phyloP scores from a whole-genome alignment of 1,140 invertebrate species.

The Drosophila pseudoobscura region DNA sequence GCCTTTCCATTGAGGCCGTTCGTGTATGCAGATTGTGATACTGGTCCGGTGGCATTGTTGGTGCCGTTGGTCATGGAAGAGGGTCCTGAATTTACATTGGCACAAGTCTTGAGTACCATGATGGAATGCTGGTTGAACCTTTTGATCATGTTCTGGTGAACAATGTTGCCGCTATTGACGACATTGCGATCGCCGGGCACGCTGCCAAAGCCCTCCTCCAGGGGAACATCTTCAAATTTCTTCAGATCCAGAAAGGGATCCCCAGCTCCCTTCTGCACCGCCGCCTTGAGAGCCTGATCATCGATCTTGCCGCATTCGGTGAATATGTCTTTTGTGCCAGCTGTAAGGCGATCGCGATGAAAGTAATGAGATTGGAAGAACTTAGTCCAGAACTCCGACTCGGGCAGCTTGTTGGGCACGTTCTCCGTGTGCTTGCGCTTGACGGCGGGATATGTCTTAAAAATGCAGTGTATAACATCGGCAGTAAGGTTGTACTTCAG shows the following conservation, averaged over 20 bases:
- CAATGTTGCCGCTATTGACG: conserved; percentile 87
- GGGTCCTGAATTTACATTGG: conserved; percentile 58
- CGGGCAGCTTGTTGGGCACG: conserved; percentile 97
- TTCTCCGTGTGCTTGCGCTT: conserved; percentile 98
- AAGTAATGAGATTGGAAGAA: conserved; percentile 99
- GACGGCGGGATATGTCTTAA: conserved; percentile 99
- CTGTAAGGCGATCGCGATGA: conserved; percentile 95
- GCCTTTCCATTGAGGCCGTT: conserved; percentile 72
- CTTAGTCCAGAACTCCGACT: conserved; percentile 99
- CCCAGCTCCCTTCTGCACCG: conserved; percentile 90
- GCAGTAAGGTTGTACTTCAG: conserved; percentile 98
- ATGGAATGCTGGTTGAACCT: conserved; percentile 99
- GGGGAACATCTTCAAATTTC: conserved; percentile 89
- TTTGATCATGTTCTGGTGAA: conserved; percentile 97
- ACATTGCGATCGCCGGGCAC: conserved; percentile 85
- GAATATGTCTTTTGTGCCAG: conserved; percentile 96
- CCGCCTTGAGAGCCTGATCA: conserved; percentile 93
- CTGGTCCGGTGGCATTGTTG: conserved; percentile 55
- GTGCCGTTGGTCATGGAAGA: conserved; percentile 47
- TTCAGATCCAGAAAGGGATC: conserved; percentile 93
- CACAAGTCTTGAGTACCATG: conserved; percentile 94
- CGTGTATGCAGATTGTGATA: conserved; percentile 52
- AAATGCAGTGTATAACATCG: conserved; percentile 99
- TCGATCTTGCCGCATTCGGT: conserved; percentile 98
- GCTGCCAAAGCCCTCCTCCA: conserved; percentile 89